Evolutionary conservation across 2,113 vertebrate species (phyloP).

Genomic region (Ploceus nigricollis): DNA sequence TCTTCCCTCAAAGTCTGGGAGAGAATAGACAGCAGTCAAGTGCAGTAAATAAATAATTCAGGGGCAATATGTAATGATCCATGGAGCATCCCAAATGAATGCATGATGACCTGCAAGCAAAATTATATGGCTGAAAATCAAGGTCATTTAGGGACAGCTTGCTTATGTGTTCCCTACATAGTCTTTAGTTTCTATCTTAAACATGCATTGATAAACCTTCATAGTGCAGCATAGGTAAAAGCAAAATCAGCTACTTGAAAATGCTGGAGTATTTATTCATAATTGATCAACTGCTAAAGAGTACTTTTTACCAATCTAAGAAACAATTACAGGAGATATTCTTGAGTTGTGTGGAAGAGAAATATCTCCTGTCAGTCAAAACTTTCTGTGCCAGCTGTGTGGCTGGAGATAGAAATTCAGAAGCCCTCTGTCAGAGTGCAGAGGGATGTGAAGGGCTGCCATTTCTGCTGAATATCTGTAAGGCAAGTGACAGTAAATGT

Average conservation of each 20-base stretch:
- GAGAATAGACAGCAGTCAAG: background rate
- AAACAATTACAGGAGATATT: background rate
- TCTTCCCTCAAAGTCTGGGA: background rate
- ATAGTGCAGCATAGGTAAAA: background rate
- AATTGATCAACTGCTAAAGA: background rate
- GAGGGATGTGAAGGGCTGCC: background rate
- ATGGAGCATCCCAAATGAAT: background rate
- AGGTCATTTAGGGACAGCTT: background rate
- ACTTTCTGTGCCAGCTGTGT: background rate
- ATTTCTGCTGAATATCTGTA: background rate
- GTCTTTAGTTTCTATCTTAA: background rate
- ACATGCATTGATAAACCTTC: background rate
- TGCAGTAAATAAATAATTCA: background rate
- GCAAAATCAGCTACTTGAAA: background rate
- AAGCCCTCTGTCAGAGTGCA: background rate
- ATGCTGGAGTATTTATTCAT: background rate
- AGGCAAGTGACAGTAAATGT: background rate
- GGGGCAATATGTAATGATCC: background rate
- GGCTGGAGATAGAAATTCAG: background rate
- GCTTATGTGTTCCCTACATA: rapidly evolving
- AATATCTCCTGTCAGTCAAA: background rate
- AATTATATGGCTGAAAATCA: background rate
- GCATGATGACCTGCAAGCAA: background rate
- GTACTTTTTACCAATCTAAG: background rate
- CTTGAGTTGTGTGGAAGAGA: background rate